Conservation (phyloP, 2,797 vertebrate species). For the Coregonus ussuriensis region DNA sequence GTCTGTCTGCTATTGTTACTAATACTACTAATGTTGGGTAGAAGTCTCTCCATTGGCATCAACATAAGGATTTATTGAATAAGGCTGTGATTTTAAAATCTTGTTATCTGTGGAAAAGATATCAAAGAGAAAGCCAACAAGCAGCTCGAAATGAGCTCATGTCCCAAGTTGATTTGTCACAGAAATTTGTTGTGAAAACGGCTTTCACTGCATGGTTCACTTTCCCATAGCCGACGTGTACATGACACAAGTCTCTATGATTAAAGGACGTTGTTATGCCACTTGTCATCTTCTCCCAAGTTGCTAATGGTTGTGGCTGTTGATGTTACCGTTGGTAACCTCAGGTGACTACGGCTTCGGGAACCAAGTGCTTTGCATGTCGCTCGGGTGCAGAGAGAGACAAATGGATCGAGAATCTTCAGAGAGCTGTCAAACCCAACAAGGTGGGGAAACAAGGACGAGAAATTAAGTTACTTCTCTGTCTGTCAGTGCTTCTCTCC, state of each 20-base stretch:
- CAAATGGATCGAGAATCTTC: slow-evolving; percentile 98
- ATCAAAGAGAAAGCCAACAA: background rate
- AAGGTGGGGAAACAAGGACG: slow-evolving; percentile 83
- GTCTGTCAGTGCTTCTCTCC: slow-evolving; percentile 70
- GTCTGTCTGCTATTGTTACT: background rate
- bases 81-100: background rate
- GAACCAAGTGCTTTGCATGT: slow-evolving; percentile 96
- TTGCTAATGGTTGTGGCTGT: slow-evolving; percentile 74
- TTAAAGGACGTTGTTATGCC: slow-evolving; percentile 56
- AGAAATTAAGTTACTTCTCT: slow-evolving; percentile 49
- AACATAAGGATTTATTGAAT: background rate
- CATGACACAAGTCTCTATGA: slow-evolving; percentile 55
- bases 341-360: slow-evolving; percentile 93
- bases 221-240: slow-evolving; percentile 50
- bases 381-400: slow-evolving; percentile 96
- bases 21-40: background rate
- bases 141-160: slow-evolving; percentile 31
- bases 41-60: background rate
- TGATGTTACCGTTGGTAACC: slow-evolving; percentile 68
- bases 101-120: background rate
- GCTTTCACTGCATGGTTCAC: slow-evolving; percentile 5
- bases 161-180: slow-evolving; percentile 34
- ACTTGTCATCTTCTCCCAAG: slow-evolving; percentile 63
- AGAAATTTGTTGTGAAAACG: slow-evolving; percentile 27
- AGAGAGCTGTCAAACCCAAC: slow-evolving; percentile 96